phyloP scores from a whole-genome alignment of 2,113 vertebrate species.

The Microcebus jonahi region DNA sequence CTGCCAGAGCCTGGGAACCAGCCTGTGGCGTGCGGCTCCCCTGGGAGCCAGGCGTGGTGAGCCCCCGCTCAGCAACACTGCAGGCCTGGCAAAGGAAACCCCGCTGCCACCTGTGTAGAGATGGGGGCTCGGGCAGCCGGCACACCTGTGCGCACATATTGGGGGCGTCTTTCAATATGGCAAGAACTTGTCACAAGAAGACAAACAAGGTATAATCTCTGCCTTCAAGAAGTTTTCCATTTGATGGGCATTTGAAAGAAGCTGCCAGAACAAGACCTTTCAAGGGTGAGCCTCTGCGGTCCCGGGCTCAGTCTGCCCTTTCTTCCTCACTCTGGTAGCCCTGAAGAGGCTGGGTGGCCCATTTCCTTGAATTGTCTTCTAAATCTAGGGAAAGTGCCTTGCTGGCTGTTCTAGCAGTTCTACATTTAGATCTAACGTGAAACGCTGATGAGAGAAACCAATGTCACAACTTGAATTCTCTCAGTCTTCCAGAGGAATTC shows the following conservation, averaged over 20 bases:
- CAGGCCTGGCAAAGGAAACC: not conserved
- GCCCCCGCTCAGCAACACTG: no score
- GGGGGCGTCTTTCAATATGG: not conserved
- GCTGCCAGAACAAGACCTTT: not conserved
- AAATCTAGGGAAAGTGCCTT: not conserved
- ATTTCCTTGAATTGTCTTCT: not conserved
- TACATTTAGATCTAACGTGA: not conserved
- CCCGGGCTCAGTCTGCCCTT: accelerated
- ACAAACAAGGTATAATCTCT: not conserved
- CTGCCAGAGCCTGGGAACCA: not conserved
- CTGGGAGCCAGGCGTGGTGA: accelerated
- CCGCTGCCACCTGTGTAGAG: not conserved
- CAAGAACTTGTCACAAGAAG: not conserved
- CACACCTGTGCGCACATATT: not conserved
- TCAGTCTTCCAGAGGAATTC: not conserved
- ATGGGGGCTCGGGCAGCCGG: not conserved
- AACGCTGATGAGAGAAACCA: not conserved
- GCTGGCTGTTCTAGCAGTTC: not conserved
- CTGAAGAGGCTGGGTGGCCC: not conserved
- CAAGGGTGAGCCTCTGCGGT: not conserved
- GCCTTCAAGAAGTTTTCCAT: not conserved
- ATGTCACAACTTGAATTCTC: not conserved
- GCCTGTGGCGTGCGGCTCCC: accelerated
- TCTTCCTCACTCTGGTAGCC: not conserved
- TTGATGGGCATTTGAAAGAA: not conserved